Base-by-base conservation (phyloP, 37 sponge, comb jelly and placozoan genomes). In the Crambe crambe region DNA sequence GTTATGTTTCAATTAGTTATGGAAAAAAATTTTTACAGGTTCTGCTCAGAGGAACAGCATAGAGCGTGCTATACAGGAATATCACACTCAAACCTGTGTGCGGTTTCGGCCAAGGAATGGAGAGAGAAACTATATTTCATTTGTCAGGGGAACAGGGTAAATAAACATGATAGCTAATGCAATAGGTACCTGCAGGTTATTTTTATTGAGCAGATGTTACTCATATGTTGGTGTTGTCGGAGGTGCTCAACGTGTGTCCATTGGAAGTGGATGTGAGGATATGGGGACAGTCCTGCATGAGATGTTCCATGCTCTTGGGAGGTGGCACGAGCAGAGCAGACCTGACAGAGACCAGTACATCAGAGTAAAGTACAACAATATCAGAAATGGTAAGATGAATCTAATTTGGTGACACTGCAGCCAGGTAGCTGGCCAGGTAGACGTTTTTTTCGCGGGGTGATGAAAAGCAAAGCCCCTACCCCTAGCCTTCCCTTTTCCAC, bases 321-420 rank as follows among this genome's bases (percentile, higher is more conserved):
- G 94, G 18, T 89, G 94, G 94, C 94, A 93, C 43, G 94, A 93
- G 56, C 94, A 93, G 61, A 89, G 94, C 79, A 79, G 94, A 79
- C 87, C 90, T 26, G 94, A 93, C 84, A 78, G 94, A 73, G 94
- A 93, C 44, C 42, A 20, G 10, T 89, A 71, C 64, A 75, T 93
- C 37, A 79, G 23, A 3, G 79, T 93, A 47, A 37, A 83, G 29
- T 0, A 12, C 15, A 39, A 85, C 1, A 93, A 89, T 68, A 78
- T 93, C 25, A 65, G 31, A 32, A 47, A 56, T 61, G 89, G 89
- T 85, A 78, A 26, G 70, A 2, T 15, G 12, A 47, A 47, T 47
- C n/a, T n/a, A n/a, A n/a, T n/a, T n/a, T n/a, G n/a, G n/a, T n/a
- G n/a, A n/a, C n/a, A n/a, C n/a, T n/a, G n/a, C n/a, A n/a, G n/a